Evolutionary conservation across 2,113 vertebrate genomes (phyloP).

Genomic region (Xenus cinereus): DNA sequence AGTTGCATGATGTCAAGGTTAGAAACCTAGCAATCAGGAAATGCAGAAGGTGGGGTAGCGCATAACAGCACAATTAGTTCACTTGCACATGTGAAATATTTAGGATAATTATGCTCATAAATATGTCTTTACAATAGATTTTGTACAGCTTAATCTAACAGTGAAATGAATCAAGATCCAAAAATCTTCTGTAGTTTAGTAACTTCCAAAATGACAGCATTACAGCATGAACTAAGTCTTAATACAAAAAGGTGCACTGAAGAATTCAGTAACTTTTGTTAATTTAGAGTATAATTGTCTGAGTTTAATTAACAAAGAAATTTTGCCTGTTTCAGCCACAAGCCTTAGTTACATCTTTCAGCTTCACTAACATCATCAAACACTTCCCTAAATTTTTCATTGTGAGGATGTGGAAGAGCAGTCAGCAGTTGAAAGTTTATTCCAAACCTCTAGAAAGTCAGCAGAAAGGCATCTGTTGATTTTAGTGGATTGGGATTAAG

Average conservation of each 20-base stretch:
- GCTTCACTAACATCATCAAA: not conserved
- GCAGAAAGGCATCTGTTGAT: constrained; percentile 34
- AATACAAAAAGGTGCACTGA: not conserved
- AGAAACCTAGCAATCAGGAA: not conserved
- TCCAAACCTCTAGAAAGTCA: constrained; percentile 20
- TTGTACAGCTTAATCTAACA: not conserved
- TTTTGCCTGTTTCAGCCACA: not conserved
- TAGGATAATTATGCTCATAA: not conserved
- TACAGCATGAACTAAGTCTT: not conserved
- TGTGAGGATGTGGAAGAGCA: not conserved
- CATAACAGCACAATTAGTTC: not conserved
- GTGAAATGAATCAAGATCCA: not conserved
- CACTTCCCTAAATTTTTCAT: not conserved
- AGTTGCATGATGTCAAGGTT: not conserved
- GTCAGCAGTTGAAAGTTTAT: not conserved
- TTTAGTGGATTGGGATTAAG: constrained; percentile 11
- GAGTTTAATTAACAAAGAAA: not conserved
- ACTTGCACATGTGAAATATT: not conserved
- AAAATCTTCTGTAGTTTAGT: not conserved
- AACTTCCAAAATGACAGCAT: not conserved
- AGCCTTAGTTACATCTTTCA: not conserved
- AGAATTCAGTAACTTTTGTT: not conserved
- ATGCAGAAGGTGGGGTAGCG: not conserved
- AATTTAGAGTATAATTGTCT: not conserved
- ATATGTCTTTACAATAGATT: not conserved